Conservation (phyloP, 2,113 vertebrate species). For the Emydura subglobosa region DNA sequence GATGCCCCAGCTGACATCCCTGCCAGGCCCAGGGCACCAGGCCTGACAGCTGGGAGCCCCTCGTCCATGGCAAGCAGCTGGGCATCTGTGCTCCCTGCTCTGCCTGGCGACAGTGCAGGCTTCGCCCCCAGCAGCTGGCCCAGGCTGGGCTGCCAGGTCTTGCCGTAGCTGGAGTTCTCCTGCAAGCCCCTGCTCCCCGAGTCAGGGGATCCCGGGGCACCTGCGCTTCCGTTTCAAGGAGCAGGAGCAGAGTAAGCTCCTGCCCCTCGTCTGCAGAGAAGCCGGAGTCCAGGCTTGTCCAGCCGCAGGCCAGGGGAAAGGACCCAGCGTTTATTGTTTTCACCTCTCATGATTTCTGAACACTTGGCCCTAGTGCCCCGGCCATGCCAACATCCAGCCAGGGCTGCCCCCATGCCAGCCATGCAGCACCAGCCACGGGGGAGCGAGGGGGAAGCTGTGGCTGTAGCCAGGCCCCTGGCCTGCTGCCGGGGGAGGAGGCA, state of each 20-base stretch:
- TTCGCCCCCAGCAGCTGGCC: too few relatives aligned
- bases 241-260: not conserved
- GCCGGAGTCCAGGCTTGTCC: not conserved
- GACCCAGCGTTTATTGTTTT: too few relatives aligned
- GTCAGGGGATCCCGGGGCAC: not conserved
- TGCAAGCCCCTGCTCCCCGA: not conserved
- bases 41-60: too few relatives aligned
- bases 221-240: not conserved
- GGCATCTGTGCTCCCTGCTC: too few relatives aligned
- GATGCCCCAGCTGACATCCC: too few relatives aligned
- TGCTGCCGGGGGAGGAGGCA: not conserved
- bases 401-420: slow-evolving; percentile 34
- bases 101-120: too few relatives aligned
- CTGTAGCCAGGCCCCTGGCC: not conserved
- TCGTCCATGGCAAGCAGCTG: not conserved
- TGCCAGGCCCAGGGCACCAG: not conserved
- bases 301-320: not conserved
- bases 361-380: too few relatives aligned
- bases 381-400: not conserved
- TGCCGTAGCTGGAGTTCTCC: not conserved
- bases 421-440: slow-evolving; percentile 40
- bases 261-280: accelerated
- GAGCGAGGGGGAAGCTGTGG: not conserved
- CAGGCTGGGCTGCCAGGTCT: not conserved
- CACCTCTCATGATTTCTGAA: too few relatives aligned